Evolutionary conservation across 1,140 invertebrate genomes (phyloP).

Genomic region (Luehdorfia chinensis): DNA sequence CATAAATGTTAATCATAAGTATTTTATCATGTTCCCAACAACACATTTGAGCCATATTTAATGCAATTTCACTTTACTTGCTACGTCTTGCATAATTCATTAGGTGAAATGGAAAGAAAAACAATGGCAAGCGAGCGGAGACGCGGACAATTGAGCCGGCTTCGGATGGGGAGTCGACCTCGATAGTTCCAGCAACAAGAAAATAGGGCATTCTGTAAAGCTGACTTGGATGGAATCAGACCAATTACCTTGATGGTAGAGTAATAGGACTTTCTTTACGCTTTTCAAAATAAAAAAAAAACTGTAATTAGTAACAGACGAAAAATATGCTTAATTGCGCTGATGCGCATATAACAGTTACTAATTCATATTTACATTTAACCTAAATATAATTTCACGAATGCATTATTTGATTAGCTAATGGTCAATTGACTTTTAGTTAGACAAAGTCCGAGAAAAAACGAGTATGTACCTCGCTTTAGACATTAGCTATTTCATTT

Average conservation of each 20-base stretch:
- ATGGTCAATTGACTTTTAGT: no score
- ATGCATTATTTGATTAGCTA: no score
- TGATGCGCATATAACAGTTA: background rate
- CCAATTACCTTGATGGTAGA: conserved; percentile 13
- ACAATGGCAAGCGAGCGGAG: conserved; percentile 25
- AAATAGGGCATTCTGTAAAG: conserved; percentile 7
- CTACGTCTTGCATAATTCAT: conserved; percentile 9
- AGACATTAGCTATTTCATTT: no score
- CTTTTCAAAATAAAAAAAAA: no score
- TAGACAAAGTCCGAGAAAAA: no score
- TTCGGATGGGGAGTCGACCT: conserved; percentile 21
- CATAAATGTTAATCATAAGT: no score
- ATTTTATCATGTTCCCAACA: no score
- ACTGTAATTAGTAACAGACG: no score
- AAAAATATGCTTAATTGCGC: no score
- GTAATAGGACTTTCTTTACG: background rate
- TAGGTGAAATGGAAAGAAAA: conserved; percentile 27
- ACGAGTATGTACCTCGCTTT: no score
- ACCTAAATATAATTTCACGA: background rate
- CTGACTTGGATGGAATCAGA: conserved; percentile 11
- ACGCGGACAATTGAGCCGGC: conserved; percentile 24
- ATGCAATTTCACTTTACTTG: conserved; percentile 3
- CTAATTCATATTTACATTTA: background rate
- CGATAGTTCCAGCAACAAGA: conserved; percentile 17
- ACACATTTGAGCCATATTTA: background rate